Evolutionary conservation across 2,888 invertebrate genomes (phyloP).

Genomic region (Drosophila stalkeri): DNA sequence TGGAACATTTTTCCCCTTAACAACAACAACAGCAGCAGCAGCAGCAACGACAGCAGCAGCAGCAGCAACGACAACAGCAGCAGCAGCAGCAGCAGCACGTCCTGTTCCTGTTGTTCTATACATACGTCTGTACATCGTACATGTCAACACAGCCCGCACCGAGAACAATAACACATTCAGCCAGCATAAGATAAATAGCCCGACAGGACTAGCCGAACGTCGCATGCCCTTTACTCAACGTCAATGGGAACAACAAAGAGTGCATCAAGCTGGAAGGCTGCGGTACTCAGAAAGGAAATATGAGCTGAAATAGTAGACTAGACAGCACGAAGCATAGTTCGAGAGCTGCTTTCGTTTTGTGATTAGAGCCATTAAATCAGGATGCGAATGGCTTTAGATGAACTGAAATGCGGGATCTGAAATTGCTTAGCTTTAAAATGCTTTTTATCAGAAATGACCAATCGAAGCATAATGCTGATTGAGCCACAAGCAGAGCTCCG

Average conservation of each 20-base stretch:
- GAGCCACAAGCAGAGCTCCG: background rate
- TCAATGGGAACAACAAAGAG: background rate
- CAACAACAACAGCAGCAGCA: slow-evolving; percentile 12
- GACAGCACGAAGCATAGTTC: background rate
- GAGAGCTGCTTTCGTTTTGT: background rate
- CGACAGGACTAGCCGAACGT: slow-evolving; percentile 42
- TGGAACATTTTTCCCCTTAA: slow-evolving; percentile 65
- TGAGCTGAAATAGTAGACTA: background rate
- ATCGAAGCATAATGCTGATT: background rate
- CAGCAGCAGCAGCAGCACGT: slow-evolving; percentile 27
- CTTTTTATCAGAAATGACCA: background rate
- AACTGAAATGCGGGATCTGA: background rate
- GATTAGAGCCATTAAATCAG: background rate
- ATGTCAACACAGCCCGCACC: slow-evolving; percentile 55
- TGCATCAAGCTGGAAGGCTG: slow-evolving; percentile 4
- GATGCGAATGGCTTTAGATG: background rate
- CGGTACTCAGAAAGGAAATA: slow-evolving; percentile 1
- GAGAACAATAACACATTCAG: slow-evolving; percentile 58
- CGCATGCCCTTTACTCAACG: slow-evolving; percentile 49
- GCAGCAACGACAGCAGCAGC: background rate
- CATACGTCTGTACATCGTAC: slow-evolving; percentile 1
- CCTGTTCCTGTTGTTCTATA: slow-evolving; percentile 38
- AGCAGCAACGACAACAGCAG: background rate
- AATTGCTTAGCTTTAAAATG: background rate
- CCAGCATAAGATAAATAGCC: slow-evolving; percentile 62